Evolutionary conservation across 2,113 vertebrate species (phyloP).

Genomic region (Mormyrus iriodes): DNA sequence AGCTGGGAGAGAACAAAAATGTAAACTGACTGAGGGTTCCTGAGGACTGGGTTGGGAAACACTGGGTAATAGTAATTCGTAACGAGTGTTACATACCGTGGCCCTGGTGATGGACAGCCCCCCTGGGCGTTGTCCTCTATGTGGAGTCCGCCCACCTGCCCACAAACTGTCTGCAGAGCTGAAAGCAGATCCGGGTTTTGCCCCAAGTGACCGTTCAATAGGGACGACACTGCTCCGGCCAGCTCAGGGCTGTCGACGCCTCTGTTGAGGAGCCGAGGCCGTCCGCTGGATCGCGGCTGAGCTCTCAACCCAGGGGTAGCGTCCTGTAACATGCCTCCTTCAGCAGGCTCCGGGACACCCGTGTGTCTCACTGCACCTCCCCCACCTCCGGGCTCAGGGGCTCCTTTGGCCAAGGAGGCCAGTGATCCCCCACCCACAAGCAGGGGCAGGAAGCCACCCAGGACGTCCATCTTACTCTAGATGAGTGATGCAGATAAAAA

Average conservation of each 20-base stretch:
- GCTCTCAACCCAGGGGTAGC: no score
- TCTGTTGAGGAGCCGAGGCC: not conserved
- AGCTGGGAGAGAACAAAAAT: not conserved
- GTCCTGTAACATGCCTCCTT: not conserved
- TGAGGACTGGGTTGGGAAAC: not conserved
- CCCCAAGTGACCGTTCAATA: slow-evolving; percentile 35
- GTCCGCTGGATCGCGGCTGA: not conserved
- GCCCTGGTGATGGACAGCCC: not conserved
- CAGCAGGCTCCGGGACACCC: not conserved
- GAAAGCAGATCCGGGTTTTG: slow-evolving; percentile 48
- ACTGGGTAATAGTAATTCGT: not conserved
- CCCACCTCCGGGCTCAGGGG: not conserved
- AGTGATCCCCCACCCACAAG: slow-evolving; percentile 54
- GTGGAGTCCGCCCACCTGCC: slow-evolving; percentile 60
- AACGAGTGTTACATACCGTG: not conserved
- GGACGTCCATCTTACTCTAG: slow-evolving; percentile 55
- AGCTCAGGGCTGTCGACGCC: slow-evolving; percentile 27
- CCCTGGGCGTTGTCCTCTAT: slow-evolving; percentile 41
- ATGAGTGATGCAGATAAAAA: not conserved
- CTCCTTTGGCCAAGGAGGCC: slow-evolving; percentile 37
- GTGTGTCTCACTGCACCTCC: not conserved
- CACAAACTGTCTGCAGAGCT: slow-evolving; percentile 58
- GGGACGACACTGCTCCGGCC: slow-evolving; percentile 47
- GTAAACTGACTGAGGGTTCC: not conserved
- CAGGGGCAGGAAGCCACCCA: slow-evolving; percentile 57